Percentiles rank a stretch among this genome's conserved stretches.
These are phyloP conservation scores for Ceratosolen solmsi DNA, from an alignment of 1,140 invertebrate species.

Conservation along the genomic window DNA sequence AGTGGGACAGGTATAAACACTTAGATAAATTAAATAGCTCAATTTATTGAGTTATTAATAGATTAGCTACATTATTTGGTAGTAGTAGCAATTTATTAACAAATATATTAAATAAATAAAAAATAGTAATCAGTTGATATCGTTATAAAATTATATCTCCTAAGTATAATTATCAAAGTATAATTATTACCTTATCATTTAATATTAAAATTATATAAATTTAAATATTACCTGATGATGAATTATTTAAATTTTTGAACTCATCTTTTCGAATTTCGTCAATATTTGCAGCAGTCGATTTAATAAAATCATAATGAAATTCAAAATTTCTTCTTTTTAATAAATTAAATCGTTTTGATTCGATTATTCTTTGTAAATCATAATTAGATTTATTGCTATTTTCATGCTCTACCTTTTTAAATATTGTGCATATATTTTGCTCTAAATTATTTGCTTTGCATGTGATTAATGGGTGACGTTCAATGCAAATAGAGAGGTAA, in stretches of 20 bases:
- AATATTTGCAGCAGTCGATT: not conserved
- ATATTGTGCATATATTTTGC: not conserved
- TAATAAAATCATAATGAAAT: not conserved
- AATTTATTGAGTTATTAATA: too few relatives aligned
- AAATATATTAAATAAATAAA: not conserved
- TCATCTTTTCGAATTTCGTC: not conserved
- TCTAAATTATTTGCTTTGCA: not conserved
- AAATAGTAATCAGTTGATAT: not conserved
- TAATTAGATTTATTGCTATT: slow-evolving; percentile 1
- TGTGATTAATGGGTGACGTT: slow-evolving; percentile 2
- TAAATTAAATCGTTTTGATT: not conserved
- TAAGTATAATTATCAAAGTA: too few relatives aligned
- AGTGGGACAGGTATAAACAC: too few relatives aligned
- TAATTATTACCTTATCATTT: too few relatives aligned
- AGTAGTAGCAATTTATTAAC: too few relatives aligned
- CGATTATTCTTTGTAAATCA: not conserved
- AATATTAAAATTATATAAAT: not conserved
- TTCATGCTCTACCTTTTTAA: not conserved
- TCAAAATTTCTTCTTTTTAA: not conserved
- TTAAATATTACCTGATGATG: not conserved
- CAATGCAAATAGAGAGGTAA: not conserved
- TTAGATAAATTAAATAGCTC: too few relatives aligned
- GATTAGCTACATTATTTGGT: too few relatives aligned
- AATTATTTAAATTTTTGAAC: slow-evolving; percentile 1
- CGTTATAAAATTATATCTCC: too few relatives aligned